Base-by-base conservation (phyloP, 2,888 invertebrate genomes). In the Hecatera dysodea region DNA sequence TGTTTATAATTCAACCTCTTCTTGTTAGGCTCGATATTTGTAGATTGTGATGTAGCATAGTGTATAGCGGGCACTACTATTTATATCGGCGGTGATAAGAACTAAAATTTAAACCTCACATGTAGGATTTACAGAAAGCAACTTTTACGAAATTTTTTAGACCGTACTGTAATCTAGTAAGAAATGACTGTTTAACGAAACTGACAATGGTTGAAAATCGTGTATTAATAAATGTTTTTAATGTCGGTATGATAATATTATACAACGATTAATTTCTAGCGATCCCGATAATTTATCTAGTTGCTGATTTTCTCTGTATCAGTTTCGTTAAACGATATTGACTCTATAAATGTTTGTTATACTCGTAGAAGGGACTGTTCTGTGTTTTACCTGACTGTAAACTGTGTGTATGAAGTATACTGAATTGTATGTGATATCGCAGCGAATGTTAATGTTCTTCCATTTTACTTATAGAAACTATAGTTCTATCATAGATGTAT, bases 381-480 rank as follows among this genome's bases (percentile, higher is more conserved):
- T 33, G 62, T 65, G 61, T 69, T 72, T 42, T 29, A 60, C 1
- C 70, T 64, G 79, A 73, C 52, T 61, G 60, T n/a, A 17, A 22
- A 62, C 42, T 33, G 42, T 59, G n/a, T 80, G 80, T 80, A 33
- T 50, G 57, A 65, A 59, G 46, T 61, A 62, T 59, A 64, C 56
- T 80, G 62, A 65, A 62, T 67, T 75, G 61, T 65, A 66, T 69
- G 78, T 80, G 75, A 80, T 69, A 78, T 62, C 42, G 62, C 65
- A 59, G 69, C 57, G 53, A 62, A 62, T 79, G 56, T 46, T 36
- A 53, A 48, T 19, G 29, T 66, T 75, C 56, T 75, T 76, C 75
- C 61, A 74, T 80, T 53, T 46, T 59, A 36, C 1, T 27, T 44
- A 19, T 8, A 11, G n/a, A 50, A 56, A 55, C 22, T 57, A 12